Base-by-base conservation (phyloP, 2,888 invertebrate genomes). In the Drosophila hawaiiensis region DNA sequence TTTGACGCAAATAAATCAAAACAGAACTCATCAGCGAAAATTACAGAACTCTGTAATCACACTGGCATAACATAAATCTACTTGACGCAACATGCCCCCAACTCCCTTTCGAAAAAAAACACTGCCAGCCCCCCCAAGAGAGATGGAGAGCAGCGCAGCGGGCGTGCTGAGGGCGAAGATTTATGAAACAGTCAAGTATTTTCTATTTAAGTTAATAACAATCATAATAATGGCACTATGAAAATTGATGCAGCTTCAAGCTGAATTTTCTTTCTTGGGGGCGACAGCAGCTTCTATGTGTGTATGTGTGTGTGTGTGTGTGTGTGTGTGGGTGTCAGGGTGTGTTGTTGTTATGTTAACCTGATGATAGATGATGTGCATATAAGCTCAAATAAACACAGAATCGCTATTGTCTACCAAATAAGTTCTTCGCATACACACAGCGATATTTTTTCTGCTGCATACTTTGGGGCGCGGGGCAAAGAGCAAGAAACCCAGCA, bases 121-220 rank as follows among this genome's bases (percentile, higher is more conserved):
- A 31, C 39, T 35, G 28, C 29, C 47, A 58, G 41, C 28, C 25
- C 39, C 39, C 59, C 25, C 33, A 47, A 50, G 41, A 25, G 49
- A n/a, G 47, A 33, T 47, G 56, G 71, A 39, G 65, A 33, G 33
- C 43, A 55, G 43, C 70, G 54, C 78, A 80, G 76, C 82, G 73
- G 82, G 81, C 60, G 72, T 65, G 72, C 66, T 64, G 63, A 73
- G 66, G 62, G 76, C 52, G 43, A 83, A 86, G 90, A 90, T 89
- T 91, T 91, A 90, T 90, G 90, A 83, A 84, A 84, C 79, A 89
- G 85, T 85, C 84, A 83, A 90, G 87, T 88, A 86, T 90, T 90
- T 90, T 89, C 89, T 91, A 90, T 90, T 90, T 91, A 91, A 90
- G 90, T 90, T 90, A 91, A 90, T 90, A 90, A 91, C 88, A 90